Evolutionary conservation across 2,888 invertebrate genomes (phyloP), one percentile per base, ranked within the genome.

Genomic region (Malacosoma neustria): DNA sequence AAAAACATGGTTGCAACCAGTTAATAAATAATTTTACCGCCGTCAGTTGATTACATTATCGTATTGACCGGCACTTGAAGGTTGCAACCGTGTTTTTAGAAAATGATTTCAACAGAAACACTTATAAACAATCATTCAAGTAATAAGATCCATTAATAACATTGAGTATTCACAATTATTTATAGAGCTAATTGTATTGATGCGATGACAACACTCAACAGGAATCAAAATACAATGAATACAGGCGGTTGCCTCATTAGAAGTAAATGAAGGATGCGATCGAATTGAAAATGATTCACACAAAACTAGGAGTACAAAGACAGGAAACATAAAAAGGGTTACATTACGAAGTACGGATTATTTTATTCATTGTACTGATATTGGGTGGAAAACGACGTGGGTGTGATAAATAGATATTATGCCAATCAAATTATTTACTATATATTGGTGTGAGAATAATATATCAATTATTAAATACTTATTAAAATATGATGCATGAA

Each of bases 131-230:
- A 61, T 57, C 77, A 81, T 75, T 72, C 75, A 70, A 56, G 44
- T 54, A 58, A 45, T 46, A 55, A 58, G 53, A 60, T 61, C 57
- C 68, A 72, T 68, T 65, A 63, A 70, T 58, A 67, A 76, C 80
- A 75, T 61, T 67, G 58, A 69, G 48, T 71, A 66, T 69, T 66
- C 69, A 80, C 77, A 74, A 53, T 61, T 54, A 61, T 63, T 47
- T 55, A 61, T 60, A 59, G 49, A 66, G 54, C 65, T 67, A 67
- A 61, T 67, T 64, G 60, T 59, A 58, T 67, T 61, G 59, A 66
- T 72, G 63, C 70, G 62, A 66, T 58, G 71, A 76, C 75, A 75
- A 64, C 61, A 74, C 76, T 74, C 67, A 70, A 74, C 65, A 72
- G 70, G 63, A 40, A 68, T 68, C 57, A 65, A 69, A 69, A 66